Conservation (phyloP, 2,113 vertebrate genomes). For the Crypturellus undulatus region DNA sequence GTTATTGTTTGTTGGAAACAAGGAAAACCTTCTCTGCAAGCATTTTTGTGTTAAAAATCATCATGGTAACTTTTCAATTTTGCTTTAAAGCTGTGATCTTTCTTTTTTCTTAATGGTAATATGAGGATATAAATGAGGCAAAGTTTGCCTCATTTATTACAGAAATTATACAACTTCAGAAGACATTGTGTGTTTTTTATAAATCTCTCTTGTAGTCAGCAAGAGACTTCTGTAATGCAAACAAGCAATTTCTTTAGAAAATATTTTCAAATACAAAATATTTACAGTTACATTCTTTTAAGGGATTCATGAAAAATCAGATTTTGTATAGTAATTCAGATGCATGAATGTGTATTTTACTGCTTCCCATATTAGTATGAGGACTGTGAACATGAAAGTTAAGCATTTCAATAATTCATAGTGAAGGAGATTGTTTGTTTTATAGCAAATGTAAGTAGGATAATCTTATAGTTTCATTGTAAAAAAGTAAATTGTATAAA, state of each 20-base stretch:
- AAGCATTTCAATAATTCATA: background rate
- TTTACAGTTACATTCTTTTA: background rate
- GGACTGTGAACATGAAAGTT: background rate
- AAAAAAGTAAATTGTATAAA: background rate
- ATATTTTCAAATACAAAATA: background rate
- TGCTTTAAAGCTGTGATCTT: background rate
- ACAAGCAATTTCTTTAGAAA: background rate
- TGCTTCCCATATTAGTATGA: background rate
- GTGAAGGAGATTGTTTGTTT: background rate
- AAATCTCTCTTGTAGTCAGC: background rate
- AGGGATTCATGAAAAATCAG: background rate
- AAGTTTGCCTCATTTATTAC: background rate
- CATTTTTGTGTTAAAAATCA: background rate
- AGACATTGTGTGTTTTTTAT: background rate
- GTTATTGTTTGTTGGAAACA: background rate
- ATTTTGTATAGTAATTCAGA: background rate
- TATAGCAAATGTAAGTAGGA: background rate
- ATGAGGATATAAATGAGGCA: background rate
- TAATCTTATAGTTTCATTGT: background rate
- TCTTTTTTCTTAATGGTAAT: background rate
- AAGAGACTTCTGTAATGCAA: background rate
- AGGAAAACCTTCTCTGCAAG: background rate
- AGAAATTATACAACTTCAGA: background rate
- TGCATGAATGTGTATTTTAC: background rate
- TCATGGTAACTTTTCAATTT: background rate